phyloP scores from a whole-genome alignment of 2,113 vertebrate species.

The Paracanthobrama guichenoti region DNA sequence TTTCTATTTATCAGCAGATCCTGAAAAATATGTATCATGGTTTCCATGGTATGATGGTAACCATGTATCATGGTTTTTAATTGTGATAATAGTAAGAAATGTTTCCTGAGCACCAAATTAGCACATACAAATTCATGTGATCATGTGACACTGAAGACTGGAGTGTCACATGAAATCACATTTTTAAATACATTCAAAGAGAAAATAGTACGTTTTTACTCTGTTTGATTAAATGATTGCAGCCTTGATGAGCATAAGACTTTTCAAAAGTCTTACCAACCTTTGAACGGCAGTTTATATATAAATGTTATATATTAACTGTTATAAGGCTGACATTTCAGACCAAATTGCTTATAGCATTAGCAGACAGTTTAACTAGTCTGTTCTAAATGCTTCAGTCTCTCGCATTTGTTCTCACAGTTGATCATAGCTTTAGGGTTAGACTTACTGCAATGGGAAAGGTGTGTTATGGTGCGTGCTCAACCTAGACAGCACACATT shows the following conservation, averaged over 20 bases:
- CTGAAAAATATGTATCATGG: no score
- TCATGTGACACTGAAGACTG: not conserved
- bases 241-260: not conserved
- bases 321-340: not conserved
- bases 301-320: not conserved
- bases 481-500: slow-evolving; percentile 37
- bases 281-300: not conserved
- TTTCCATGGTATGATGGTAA: no score
- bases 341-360: not conserved
- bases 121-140: not conserved
- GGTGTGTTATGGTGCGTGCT: not conserved
- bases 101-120: not conserved
- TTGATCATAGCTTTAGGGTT: slow-evolving; percentile 11
- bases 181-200: not conserved
- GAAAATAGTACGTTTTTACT: not conserved
- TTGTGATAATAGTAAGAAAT: not conserved
- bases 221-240: not conserved
- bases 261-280: not conserved
- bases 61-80: no score
- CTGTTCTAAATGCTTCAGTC: not conserved
- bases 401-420: not conserved
- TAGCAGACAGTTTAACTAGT: not conserved
- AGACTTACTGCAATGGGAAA: not conserved
- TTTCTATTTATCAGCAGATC: no score
- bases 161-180: not conserved